Base-by-base conservation (phyloP, 1,140 invertebrate species). In the Ladona fulva region DNA sequence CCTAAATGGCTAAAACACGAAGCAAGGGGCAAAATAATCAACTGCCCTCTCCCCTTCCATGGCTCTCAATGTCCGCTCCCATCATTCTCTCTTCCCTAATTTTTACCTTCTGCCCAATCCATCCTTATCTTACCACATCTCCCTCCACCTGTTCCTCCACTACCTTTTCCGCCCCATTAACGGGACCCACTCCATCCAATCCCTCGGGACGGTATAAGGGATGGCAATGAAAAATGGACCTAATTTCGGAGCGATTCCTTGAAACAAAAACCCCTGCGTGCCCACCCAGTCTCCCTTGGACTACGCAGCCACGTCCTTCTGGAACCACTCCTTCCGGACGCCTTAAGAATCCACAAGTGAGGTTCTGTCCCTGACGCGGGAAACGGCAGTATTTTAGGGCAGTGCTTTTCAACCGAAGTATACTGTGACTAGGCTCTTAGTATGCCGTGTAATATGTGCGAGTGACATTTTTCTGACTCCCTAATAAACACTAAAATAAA, bases 181-280 rank as follows among this genome's bases (percentile, higher is more conserved):
- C 52, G 52, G 52, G n/a, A 66, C 52, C 52, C n/a, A 66, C 52
- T 66, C 52, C 52, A 66, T 66, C 52, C 52, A 66, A 66, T 66
- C 52, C 52, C 52, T 66, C 52, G 16, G 52, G 3, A 66, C 3
- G 52, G 52, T 12, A 66, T 66, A 66, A 66, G 52, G 52, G 52
- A 66, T 66, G 52, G 52, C 52, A 66, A 66, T 66, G 52, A 66
- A 66, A 66, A 66, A 66, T 66, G 52, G 52, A 66, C 52, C 52
- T 66, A 16, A 66, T 66, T 66, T 66, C 52, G 52, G 52, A 66
- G 52, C 52, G 52, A 66, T 66, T 66, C 52, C 52, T 66, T 66
- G 52, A 66, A 66, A 66, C 12, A 66, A 66, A 66, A 66, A 66
- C 52, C 52, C 52, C n/a, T 66, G 52, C 52, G n/a, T 66, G 52